Percentiles rank a stretch among this genome's conserved stretches.
Evolutionary conservation across 2,113 vertebrate genomes (phyloP).

Genomic region (Neotragus pygmaeus): DNA sequence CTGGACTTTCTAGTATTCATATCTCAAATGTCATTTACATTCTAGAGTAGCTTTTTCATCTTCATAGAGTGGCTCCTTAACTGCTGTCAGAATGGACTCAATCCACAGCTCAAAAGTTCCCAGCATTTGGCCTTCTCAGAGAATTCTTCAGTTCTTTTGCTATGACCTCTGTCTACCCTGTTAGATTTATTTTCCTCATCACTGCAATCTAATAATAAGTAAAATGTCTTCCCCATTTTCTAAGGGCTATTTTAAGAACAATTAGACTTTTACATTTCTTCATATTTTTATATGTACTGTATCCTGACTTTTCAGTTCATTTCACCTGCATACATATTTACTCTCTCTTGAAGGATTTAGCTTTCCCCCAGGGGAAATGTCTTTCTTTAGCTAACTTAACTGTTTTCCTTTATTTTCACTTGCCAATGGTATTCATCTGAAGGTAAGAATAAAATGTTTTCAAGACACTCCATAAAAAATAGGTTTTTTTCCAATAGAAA

Average conservation of each 20-base stretch:
- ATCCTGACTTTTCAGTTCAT: neutral
- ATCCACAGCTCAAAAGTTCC: neutral
- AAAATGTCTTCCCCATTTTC: neutral
- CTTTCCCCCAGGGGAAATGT: neutral
- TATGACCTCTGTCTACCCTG: neutral
- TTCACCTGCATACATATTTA: neutral
- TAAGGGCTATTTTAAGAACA: neutral
- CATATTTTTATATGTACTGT: neutral
- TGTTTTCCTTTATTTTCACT: neutral
- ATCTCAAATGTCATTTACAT: neutral
- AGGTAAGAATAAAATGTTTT: neutral
- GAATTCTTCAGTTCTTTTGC: neutral
- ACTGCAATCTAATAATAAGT: neutral
- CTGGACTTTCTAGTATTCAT: neutral
- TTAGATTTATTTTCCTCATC: neutral
- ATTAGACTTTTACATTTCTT: neutral
- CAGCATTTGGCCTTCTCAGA: neutral
- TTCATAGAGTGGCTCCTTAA: neutral
- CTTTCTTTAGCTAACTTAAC: neutral
- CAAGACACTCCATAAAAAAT: neutral
- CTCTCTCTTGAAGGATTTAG: neutral
- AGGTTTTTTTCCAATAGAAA: neutral
- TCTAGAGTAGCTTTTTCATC: neutral
- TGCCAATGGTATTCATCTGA: neutral
- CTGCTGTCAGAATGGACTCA: neutral